Evolutionary conservation across 2,797 vertebrate species (phyloP), one percentile per base, ranked within the genome.

Genomic region (Cryptoblepharus egeriae): DNA sequence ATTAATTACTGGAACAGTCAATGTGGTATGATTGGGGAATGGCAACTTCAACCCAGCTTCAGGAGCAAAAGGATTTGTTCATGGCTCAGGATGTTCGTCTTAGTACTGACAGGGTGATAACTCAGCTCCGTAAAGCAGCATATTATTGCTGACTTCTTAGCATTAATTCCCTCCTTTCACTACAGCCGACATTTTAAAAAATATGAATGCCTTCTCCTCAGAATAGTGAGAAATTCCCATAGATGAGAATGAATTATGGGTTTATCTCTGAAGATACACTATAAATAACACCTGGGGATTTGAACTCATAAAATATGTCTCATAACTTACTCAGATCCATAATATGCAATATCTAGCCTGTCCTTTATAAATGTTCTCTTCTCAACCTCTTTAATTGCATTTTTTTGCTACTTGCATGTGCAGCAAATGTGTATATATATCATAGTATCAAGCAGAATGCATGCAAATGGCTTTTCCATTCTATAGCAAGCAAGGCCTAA

Each of bases 241-340:
- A 79, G 81, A 81, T 88, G 37, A 1, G 28, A 39, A 1, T 93
- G 93, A 95, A 86, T 94, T 93, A 93, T 88, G 87, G 0, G 88
- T 94, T 91, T 89, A 70, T 93, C 92, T 93, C 82, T 86, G 72
- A 85, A 89, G 75, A 35, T 63, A 30, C 70, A 80, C 84, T 90
- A 86, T 91, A 94, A 95, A 93, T 93, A 91, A 85, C 72, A 84
- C 0, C 0, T 57, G 80, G 90, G 76, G 87, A 64, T 84, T 85
- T 74, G 87, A 85, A 88, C 78, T 91, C 83, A 75, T 91, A 88
- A 89, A 92, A 94, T 91, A 92, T 94, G 91, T 92, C 77, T 82
- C 58, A 39, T 64, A 32, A 65, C 65, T 61, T 68, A 32, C 75
- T 89, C 68, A 81, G 75, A 69, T 88, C 81, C 55, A 68, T 79